Percentiles rank a stretch among this genome's conserved stretches.
Conservation (phyloP, 2,113 vertebrate genomes). For the Ctenomys sociabilis region DNA sequence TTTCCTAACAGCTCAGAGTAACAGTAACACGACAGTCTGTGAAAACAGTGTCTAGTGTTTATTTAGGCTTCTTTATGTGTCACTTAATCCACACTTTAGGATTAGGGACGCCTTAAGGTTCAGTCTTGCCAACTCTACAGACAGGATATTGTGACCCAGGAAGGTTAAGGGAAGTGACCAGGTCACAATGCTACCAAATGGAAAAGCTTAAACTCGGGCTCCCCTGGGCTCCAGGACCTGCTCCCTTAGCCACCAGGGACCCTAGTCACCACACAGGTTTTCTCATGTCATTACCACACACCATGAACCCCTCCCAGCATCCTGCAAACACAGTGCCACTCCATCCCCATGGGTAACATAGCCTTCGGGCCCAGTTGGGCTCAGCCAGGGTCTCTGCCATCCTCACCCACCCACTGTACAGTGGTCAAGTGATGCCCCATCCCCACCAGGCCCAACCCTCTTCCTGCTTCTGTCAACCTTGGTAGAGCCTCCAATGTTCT, state of each 20-base stretch:
- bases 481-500: slow-evolving; percentile 87
- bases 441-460: too few species aligned
- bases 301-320: not conserved
- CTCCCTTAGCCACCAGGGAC: not conserved
- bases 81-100: not conserved
- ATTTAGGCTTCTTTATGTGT: not conserved
- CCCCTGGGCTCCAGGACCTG: not conserved
- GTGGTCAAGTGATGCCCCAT: accelerated
- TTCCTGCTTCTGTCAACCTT: not conserved
- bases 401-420: accelerated
- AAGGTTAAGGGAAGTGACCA: not conserved
- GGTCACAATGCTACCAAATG: not conserved
- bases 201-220: not conserved
- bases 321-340: not conserved
- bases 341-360: accelerated
- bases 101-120: not conserved
- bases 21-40: not conserved
- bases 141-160: not conserved
- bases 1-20: not conserved
- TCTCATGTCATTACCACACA: not conserved
- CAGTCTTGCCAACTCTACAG: not conserved
- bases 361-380: not conserved
- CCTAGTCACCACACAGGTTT: not conserved
- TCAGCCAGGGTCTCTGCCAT: not conserved
- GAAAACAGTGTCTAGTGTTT: not conserved